phyloP scores from a whole-genome alignment of 2,888 invertebrate genomes.

The Sclerodermus sp. region DNA sequence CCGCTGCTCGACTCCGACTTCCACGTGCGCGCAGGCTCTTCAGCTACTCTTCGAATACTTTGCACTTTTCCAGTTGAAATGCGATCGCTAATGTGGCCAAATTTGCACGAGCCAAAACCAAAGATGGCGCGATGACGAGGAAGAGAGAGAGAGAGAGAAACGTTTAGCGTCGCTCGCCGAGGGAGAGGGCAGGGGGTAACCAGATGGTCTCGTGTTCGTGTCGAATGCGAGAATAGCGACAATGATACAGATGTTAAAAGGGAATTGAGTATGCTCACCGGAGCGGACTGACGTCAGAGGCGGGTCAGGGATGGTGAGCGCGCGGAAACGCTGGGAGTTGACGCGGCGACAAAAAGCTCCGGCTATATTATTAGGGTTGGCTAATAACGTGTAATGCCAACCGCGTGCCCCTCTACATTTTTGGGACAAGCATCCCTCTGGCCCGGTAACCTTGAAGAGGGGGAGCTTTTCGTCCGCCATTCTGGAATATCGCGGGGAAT shows the following conservation, averaged over 20 bases:
- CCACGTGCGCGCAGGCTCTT: neutral
- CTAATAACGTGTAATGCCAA: slow-evolving; percentile 51
- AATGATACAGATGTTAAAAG: slow-evolving; percentile 56
- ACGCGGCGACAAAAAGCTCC: slow-evolving; percentile 22
- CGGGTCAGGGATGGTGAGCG: slow-evolving; percentile 6
- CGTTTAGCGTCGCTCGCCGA: slow-evolving; percentile 5
- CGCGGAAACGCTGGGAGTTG: slow-evolving; percentile 3
- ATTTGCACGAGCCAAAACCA: slow-evolving; percentile 8
- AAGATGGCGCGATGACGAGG: slow-evolving; percentile 9
- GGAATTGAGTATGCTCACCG: slow-evolving; percentile 24
- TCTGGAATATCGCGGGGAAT: no score
- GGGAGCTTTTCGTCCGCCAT: no score
- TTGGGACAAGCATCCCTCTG: no score
- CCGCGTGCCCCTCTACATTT: slow-evolving; percentile 12
- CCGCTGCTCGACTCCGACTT: neutral
- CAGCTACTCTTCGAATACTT: no score
- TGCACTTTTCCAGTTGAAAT: no score
- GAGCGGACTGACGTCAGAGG: slow-evolving; percentile 23
- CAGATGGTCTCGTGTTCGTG: slow-evolving; percentile 12
- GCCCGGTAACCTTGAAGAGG: no score
- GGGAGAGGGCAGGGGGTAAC: slow-evolving; percentile 2
- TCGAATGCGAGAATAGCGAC: slow-evolving; percentile 39
- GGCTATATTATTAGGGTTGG: slow-evolving; percentile 45
- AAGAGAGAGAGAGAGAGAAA: slow-evolving; percentile 10
- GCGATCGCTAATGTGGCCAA: slow-evolving; percentile 1